Base-by-base conservation (phyloP, 2,888 invertebrate species). In the Ornithoptera alexandrae region DNA sequence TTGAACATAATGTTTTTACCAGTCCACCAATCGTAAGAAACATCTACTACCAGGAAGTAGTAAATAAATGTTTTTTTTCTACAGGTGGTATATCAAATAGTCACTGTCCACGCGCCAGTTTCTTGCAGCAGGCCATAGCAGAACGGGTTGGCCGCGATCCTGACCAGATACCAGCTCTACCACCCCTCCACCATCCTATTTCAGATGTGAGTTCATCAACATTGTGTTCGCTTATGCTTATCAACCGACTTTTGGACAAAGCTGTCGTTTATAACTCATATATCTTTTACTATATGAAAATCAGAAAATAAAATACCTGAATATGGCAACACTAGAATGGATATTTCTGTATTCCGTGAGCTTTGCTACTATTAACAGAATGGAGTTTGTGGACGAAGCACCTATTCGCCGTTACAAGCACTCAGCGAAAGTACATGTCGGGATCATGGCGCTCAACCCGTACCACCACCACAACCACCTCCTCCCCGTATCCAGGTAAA, bases 371-470 rank as follows among this genome's bases (percentile, higher is more conserved):
- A 53, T 53, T 53, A 53, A n/a, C 75, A 87, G 85, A 84, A 79
- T 20, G 76, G 84, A n/a, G 76, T 84, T 71, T 87, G 85, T 75
- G 77, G 82, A n/a, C 85, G 90, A 59, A 89, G 85, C 74, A 85
- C 90, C 0, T 88, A 95, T 62, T 96, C 96, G 56, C 95, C 95
- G 36, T 94, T 96, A 62, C 90, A 96, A 76, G 95, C 95, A 72
- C 88, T 89, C 73, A 90, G 90, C 73, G 91, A 93, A 79, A 92
- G 90, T 79, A 88, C 92, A 0, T 95, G 95, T 20, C 84, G 96
- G 46, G 97, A 98, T 85, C 95, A 96, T 10, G 96, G 98, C 59
- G 90, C 94, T 18, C 95, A 86, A 77, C 78, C 86, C 0, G 85
- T 78, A 46, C 86, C 84, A 73, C 83, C 93, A 85, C 86, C 93